phyloP scores from a whole-genome alignment of 2,113 vertebrate species.

The Pelobates fuscus region DNA sequence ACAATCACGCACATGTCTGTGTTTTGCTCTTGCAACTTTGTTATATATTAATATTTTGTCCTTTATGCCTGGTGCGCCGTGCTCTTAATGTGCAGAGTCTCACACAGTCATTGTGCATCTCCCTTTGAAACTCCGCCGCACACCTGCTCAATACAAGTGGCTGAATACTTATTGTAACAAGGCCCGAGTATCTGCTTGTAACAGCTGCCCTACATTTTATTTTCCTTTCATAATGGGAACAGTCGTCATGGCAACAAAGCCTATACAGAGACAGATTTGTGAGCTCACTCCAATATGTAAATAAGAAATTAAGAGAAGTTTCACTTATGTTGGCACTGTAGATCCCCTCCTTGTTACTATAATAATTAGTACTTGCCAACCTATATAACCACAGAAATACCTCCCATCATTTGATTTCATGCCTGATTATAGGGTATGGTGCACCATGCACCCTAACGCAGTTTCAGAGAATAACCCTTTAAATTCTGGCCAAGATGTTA shows the following conservation, averaged over 20 bases:
- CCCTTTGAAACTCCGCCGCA: conserved; percentile 17
- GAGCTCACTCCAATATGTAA: conserved; percentile 20
- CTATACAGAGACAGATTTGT: conserved; percentile 22
- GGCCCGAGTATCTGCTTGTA: neutral
- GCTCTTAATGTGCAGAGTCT: neutral
- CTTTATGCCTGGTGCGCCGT: too few relatives aligned
- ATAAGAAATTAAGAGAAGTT: conserved; percentile 3
- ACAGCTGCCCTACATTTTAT: neutral
- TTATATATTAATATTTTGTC: too few relatives aligned
- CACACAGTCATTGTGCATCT: neutral
- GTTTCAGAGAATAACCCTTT: too few relatives aligned
- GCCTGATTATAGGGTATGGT: neutral
- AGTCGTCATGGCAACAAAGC: conserved; percentile 10
- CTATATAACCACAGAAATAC: neutral
- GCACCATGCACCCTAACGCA: neutral
- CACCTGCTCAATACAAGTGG: conserved; percentile 13
- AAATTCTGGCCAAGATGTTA: too few relatives aligned
- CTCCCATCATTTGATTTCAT: neutral
- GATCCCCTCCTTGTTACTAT: neutral
- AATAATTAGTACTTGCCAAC: neutral
- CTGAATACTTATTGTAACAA: conserved; percentile 3
- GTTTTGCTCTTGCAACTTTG: too few relatives aligned
- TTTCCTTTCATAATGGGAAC: conserved; percentile 6
- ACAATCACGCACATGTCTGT: too few relatives aligned
- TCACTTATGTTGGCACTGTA: neutral